Percentiles rank a stretch among this genome's conserved stretches.
phyloP scores from a whole-genome alignment of 1,140 invertebrate genomes.

The Sarcophaga bullata region DNA sequence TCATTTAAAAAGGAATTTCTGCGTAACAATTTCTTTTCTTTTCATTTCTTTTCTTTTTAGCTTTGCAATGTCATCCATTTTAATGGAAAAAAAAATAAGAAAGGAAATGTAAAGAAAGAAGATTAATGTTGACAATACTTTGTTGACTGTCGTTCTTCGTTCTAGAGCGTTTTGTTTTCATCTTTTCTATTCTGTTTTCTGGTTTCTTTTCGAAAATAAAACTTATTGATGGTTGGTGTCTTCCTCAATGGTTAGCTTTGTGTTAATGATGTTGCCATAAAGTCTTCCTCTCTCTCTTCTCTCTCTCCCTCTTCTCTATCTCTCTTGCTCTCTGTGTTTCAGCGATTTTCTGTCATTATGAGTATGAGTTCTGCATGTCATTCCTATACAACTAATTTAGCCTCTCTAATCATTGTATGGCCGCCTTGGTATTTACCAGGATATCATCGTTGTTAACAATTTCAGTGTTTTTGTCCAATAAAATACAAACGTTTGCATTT shows the following conservation, averaged over 20 bases:
- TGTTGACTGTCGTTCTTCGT: background rate
- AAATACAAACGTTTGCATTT: conserved; percentile 7
- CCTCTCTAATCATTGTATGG: background rate
- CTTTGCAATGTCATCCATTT: background rate
- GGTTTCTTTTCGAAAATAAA: background rate
- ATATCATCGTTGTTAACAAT: background rate
- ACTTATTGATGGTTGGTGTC: conserved; percentile 14
- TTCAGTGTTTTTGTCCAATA: background rate
- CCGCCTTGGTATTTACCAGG: background rate
- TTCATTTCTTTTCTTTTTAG: background rate
- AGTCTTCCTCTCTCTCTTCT: background rate
- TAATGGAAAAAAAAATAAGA: background rate
- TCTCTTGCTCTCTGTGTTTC: no score
- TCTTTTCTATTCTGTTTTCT: background rate
- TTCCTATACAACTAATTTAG: background rate
- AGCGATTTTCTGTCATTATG: no score
- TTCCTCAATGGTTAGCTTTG: no score
- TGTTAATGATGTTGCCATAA: no score
- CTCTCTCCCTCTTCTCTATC: no score
- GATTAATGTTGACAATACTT: background rate
- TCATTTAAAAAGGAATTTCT: no score
- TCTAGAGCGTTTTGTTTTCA: no score
- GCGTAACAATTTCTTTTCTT: background rate
- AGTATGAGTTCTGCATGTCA: background rate
- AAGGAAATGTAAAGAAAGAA: no score